phyloP scores from a whole-genome alignment of 92 coral and sea anemone genomes.

The Anthopleura xanthogrammica region DNA sequence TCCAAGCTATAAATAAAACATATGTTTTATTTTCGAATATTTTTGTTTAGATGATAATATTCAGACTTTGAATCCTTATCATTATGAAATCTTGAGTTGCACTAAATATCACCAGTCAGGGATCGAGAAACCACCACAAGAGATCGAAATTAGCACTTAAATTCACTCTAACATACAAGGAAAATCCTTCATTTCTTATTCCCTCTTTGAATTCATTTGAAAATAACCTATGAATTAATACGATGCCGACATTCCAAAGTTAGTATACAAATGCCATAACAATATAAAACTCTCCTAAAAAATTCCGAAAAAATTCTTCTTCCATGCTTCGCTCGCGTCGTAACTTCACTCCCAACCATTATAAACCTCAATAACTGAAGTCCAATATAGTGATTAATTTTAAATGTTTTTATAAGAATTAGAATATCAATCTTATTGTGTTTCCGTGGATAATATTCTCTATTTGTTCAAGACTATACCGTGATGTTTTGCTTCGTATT shows the following conservation, averaged over 20 bases:
- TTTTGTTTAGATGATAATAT: conserved; percentile 9
- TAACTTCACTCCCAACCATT: neutral
- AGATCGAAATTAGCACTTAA: neutral
- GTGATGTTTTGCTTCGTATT: neutral
- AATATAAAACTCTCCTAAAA: neutral
- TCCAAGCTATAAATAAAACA: conserved; percentile 1
- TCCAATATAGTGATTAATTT: neutral
- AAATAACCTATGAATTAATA: neutral
- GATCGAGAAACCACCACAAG: neutral
- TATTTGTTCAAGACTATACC: neutral
- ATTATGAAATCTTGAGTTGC: neutral
- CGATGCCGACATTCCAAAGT: neutral
- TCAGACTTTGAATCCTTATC: conserved; percentile 14
- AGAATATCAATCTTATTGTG: neutral
- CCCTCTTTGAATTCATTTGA: no score
- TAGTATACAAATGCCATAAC: neutral
- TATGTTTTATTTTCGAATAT: neutral
- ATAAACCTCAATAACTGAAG: neutral
- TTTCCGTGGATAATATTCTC: neutral
- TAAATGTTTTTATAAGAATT: neutral
- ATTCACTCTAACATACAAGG: neutral
- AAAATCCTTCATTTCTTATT: no score
- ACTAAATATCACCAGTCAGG: neutral
- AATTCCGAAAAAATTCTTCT: neutral
- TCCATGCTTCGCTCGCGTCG: neutral